A percentile compares a stretch with the other conserved stretches of the same genome.
phyloP scores from a whole-genome alignment of 2,888 invertebrate genomes.

The Sinelater perroti region DNA sequence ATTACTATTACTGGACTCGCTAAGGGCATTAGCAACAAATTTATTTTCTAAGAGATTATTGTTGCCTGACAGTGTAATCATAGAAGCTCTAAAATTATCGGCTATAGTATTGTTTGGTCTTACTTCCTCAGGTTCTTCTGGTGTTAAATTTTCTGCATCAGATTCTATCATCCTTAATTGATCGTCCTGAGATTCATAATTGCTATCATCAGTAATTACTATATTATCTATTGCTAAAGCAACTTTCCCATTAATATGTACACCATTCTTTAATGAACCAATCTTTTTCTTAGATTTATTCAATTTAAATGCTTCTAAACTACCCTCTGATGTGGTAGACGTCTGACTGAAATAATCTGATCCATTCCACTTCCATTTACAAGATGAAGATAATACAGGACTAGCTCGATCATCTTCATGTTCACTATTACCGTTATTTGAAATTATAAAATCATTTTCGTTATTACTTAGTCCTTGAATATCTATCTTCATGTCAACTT shows the following conservation, averaged over 20 bases:
- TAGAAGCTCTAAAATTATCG: no score
- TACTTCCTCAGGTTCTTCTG: conserved; percentile 7
- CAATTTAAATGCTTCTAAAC: not conserved
- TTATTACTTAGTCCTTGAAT: not conserved
- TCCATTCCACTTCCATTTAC: not conserved
- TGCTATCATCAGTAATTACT: not conserved
- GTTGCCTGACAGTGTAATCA: no score
- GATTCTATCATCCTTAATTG: not conserved
- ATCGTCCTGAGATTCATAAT: not conserved
- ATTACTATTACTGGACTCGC: no score
- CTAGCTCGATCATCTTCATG: not conserved
- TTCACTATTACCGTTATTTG: not conserved
- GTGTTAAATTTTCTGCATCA: conserved; percentile 16
- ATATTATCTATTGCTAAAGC: not conserved
- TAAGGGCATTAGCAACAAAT: no score
- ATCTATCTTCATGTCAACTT: not conserved
- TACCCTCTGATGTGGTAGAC: not conserved
- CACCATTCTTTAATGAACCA: not conserved
- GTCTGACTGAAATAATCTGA: not conserved
- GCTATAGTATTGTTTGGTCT: no score
- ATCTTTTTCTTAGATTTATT: not conserved
- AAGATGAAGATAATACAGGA: not conserved
- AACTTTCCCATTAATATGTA: not conserved
- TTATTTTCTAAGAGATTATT: no score
- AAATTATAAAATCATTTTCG: not conserved